Conservation (phyloP, 2,888 invertebrate genomes). For the Oligia fasciuncula region DNA sequence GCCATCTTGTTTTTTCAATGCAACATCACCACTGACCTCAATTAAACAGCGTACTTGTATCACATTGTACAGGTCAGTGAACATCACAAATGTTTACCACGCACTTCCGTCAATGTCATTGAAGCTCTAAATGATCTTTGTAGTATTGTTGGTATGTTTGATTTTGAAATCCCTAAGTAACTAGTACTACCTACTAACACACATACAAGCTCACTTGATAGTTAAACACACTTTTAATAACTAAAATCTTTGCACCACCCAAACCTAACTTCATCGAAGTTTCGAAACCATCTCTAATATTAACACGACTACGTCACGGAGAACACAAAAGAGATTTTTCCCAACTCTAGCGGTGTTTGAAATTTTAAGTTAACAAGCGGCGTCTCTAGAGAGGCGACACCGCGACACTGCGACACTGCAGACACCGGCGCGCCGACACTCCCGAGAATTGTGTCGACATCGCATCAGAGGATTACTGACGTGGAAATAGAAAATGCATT, state of each 20-base stretch:
- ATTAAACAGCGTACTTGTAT: no score
- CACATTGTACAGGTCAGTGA: no score
- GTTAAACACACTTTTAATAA: background rate
- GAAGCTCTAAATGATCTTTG: background rate
- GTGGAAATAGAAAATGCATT: conserved; percentile 59
- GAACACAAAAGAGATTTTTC: conserved; percentile 32
- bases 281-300: conserved; percentile 36
- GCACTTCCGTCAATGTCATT: background rate
- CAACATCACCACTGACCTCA: background rate
- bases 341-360: conserved; percentile 36
- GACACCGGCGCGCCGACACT: conserved; percentile 42
- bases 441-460: conserved; percentile 47
- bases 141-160: no score
- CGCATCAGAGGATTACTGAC: conserved; percentile 49
- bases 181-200: no score
- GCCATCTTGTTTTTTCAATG: background rate
- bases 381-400: conserved; percentile 38
- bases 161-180: background rate
- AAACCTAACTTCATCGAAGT: background rate
- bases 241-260: conserved; percentile 3
- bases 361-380: conserved; percentile 51
- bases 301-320: conserved; percentile 22
- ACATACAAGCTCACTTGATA: no score
- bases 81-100: background rate
- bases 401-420: conserved; percentile 45